phyloP scores from a whole-genome alignment of 2,113 vertebrate species.

The Dryoscopus gambensis region DNA sequence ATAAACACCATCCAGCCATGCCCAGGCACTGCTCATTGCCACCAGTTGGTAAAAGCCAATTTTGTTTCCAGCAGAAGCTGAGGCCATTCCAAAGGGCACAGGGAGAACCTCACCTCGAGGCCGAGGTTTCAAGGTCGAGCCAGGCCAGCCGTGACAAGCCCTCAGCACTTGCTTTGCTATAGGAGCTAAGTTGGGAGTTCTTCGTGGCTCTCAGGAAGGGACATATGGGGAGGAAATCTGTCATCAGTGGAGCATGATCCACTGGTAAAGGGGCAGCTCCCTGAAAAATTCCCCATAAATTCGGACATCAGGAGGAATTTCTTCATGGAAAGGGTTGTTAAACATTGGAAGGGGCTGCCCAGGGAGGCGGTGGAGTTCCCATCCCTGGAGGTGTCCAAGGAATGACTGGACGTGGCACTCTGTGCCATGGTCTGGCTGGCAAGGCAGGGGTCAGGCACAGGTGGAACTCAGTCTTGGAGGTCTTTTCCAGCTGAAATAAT shows the following conservation, averaged over 20 bases:
- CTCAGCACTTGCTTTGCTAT: not conserved
- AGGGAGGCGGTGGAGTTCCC: no score
- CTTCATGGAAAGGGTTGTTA: not conserved
- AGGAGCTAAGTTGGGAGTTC: not conserved
- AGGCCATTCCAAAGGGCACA: not conserved
- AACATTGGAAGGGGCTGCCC: rapidly evolving
- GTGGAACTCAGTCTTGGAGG: not conserved
- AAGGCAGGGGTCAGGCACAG: not conserved
- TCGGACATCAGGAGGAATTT: not conserved
- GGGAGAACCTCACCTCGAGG: not conserved
- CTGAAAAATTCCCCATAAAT: not conserved
- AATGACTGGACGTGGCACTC: rapidly evolving
- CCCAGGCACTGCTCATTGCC: not conserved
- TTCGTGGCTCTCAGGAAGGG: not conserved
- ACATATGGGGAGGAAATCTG: slow-evolving; percentile 33
- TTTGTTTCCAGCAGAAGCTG: not conserved
- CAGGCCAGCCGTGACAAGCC: not conserved
- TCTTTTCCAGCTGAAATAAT: not conserved
- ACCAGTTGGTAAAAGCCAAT: not conserved
- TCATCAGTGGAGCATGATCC: not conserved
- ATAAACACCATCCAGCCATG: not conserved
- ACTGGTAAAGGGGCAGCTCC: not conserved
- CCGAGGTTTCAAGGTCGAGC: not conserved
- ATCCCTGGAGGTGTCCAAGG: not conserved
- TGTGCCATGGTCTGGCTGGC: not conserved